Evolutionary conservation across 2,888 invertebrate genomes (phyloP), one percentile per base, ranked within the genome.

Genomic region (Spicauda simplicius): DNA sequence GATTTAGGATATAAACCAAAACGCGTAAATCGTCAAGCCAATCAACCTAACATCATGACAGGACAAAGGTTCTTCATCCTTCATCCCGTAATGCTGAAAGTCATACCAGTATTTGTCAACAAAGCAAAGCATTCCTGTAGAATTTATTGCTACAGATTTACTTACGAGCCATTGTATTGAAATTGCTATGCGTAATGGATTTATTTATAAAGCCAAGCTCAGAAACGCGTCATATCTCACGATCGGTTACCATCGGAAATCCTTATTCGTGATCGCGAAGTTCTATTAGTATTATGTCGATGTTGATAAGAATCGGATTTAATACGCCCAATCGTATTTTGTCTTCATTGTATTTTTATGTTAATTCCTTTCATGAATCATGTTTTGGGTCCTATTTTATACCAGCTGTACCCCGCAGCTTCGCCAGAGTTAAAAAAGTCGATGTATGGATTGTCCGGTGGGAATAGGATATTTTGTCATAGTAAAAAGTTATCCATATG

Each of bases 131-230:
- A 66, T 60, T 45, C 30, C 55, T 60, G 20, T 33, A 18, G 5
- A 66, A 61, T 66, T 66, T 66, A 66, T 66, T 37, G 37, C 60
- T 12, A 61, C 60, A 55, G 66, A 61, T 56, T 66, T 50, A 66
- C 60, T 66, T 66, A 66, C 66, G 66, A 61, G 16, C 60, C 55
- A 61, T 66, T 66, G 66, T 66, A 66, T 66, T 66, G 60, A 60
- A 61, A 66, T 66, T 20, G 55, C 55, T 20, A 52, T 61, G 55
- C 60, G 66, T 65, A 65, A 65, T 59, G 54, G 45, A 48, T 65
- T 54, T 65, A 65, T 65, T 65, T 65, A 65, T 59, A 65, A 65
- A 54, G 59, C 54, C 41, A 59, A 11, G 45, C 54, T 59, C 54
- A 62, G 20, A 58, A 33, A 18, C 14, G 59, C 45, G 19, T 53